Evolutionary conservation across 2,797 vertebrate species (phyloP).

Genomic region (Xiphophorus birchmanni): DNA sequence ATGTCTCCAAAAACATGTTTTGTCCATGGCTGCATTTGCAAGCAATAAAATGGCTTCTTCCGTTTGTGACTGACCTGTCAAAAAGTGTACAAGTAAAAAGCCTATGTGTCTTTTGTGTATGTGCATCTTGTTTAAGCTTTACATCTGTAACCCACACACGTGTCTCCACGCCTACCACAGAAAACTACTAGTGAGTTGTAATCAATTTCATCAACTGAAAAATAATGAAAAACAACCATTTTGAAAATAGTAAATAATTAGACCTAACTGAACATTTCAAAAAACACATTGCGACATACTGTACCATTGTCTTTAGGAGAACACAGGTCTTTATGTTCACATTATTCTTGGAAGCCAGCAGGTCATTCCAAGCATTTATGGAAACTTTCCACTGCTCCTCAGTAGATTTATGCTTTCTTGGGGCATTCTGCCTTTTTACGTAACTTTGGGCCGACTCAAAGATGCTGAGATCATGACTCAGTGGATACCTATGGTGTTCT

Average conservation of each 20-base stretch:
- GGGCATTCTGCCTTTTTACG: not conserved
- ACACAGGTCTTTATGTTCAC: not conserved
- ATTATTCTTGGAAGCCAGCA: not conserved
- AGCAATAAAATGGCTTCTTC: not conserved
- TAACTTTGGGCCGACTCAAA: not conserved
- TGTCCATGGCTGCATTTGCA: not conserved
- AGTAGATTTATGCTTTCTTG: slow-evolving; percentile 1
- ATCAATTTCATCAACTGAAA: too few species aligned
- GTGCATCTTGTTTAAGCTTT: not conserved
- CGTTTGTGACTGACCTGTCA: not conserved
- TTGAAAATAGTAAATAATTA: too few species aligned
- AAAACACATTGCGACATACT: not conserved
- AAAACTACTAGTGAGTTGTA: not conserved
- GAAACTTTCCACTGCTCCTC: slow-evolving; percentile 4
- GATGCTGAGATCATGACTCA: not conserved
- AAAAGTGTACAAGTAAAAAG: not conserved
- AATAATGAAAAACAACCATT: too few species aligned
- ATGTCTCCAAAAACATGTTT: not conserved
- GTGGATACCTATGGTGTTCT: not conserved
- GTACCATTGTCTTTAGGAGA: not conserved
- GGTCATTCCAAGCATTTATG: slow-evolving; percentile 5
- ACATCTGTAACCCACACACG: not conserved
- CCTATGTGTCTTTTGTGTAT: not conserved
- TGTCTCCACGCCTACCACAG: not conserved
- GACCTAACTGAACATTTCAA: not conserved